A percentile compares a stretch with the other conserved stretches of the same genome.
phyloP scores from a whole-genome alignment of 2,113 vertebrate species.

The Chaetodon auriga region DNA sequence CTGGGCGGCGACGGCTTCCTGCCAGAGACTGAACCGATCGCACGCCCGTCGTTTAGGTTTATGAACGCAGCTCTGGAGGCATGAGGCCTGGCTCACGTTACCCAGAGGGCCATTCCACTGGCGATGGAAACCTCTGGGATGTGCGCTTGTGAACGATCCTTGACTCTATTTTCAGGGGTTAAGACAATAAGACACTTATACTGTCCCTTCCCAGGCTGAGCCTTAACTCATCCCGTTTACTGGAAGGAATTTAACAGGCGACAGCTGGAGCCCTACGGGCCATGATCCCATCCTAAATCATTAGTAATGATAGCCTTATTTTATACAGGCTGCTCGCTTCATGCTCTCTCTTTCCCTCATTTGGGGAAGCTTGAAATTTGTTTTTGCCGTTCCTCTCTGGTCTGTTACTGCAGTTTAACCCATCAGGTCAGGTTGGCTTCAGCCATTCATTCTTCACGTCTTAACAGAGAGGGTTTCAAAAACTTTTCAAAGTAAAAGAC shows the following conservation, averaged over 20 bases:
- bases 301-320: slow-evolving; percentile 62
- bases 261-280: slow-evolving; percentile 75
- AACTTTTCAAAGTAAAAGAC: background rate
- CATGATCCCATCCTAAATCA: slow-evolving; percentile 74
- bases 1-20: background rate
- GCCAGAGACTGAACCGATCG: background rate
- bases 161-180: slow-evolving; percentile 47
- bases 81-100: slow-evolving; percentile 48
- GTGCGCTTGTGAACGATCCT: slow-evolving; percentile 19
- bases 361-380: background rate
- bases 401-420: slow-evolving; percentile 38
- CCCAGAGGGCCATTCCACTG: background rate
- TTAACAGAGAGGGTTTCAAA: background rate
- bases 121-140: slow-evolving; percentile 40
- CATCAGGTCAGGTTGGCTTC: background rate
- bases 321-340: slow-evolving; percentile 36
- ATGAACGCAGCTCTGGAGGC: slow-evolving; percentile 7
- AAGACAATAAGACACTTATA: slow-evolving; percentile 76
- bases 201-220: slow-evolving; percentile 68
- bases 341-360: background rate
- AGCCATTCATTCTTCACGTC: background rate
- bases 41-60: background rate
- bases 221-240: slow-evolving; percentile 70
- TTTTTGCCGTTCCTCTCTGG: background rate
- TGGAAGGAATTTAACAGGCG: slow-evolving; percentile 78